Conservation (phyloP, 2,797 vertebrate genomes). For the Chelonia mydas region DNA sequence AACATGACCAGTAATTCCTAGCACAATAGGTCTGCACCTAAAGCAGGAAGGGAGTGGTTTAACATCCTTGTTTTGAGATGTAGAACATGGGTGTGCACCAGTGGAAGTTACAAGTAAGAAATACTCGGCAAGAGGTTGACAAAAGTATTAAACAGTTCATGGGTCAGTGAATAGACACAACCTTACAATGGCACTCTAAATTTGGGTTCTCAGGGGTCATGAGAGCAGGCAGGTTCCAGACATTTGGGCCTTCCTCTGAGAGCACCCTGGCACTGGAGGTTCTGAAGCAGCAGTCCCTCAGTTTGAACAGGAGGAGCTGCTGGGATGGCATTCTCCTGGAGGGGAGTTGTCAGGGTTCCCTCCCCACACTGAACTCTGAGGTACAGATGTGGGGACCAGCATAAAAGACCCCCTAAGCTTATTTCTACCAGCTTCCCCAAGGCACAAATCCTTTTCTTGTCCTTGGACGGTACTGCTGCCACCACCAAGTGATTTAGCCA, state of each 20-base stretch:
- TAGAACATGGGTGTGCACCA: background rate
- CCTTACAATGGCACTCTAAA: background rate
- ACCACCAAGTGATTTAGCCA: too few species aligned
- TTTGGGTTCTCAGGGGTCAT: rapidly evolving
- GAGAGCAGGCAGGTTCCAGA: background rate
- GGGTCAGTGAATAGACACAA: background rate
- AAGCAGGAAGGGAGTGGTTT: background rate
- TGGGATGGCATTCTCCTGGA: background rate
- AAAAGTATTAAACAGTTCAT: background rate
- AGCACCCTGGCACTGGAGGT: background rate
- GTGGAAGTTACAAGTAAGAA: background rate
- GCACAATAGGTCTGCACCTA: background rate
- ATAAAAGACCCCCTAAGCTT: too few species aligned
- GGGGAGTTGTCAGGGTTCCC: background rate
- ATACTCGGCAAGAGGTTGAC: background rate
- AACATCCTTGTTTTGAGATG: background rate
- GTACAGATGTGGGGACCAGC: too few species aligned
- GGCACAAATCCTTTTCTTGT: too few species aligned
- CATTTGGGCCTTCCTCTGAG: background rate
- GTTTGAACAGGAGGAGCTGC: background rate
- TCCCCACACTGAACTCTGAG: too few species aligned
- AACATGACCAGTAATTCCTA: background rate
- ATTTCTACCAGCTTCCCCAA: too few species aligned
- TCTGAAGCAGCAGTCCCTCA: background rate
- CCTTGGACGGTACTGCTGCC: too few species aligned